Base-by-base conservation (phyloP, 2,113 vertebrate genomes). In the Corvus cornix region DNA sequence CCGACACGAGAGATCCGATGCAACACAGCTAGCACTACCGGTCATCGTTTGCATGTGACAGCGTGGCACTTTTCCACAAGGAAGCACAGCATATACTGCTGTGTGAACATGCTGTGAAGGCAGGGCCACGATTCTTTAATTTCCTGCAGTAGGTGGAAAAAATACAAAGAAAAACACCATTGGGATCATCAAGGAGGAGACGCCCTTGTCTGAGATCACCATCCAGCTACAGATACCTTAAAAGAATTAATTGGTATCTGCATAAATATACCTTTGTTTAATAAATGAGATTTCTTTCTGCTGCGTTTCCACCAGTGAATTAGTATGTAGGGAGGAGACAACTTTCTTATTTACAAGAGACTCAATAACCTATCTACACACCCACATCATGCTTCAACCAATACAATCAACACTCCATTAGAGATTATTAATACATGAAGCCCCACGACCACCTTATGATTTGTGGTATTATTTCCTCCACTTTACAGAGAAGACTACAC, bases 11-110 rank as follows among this genome's bases (percentile, higher is more conserved):
- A 39, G n/a, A 52, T 17, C 20, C 0, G 0, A n/a, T 7, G 13
- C 19, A 63, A 13, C 23, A 2, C 48, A 64, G 35, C 14, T 11
- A 2, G 24, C n/a, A 19, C 10, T 37, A 35, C 52, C n/a, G 27
- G 14, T 23, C 70, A 20, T n/a, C 0, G 0, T 24, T 11, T 20
- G 12, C 0, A 0, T 48, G 43, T n/a, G 44, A 52, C 28, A 9
- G 27, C 0, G 0, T 33, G 37, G 23, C 46, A 24, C 53, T 75
- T 73, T 94, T 79, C 58, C 68, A 58, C 26, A 46, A 43, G 67
- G 60, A 77, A 67, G n/a, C 26, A 44, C 21, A 43, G 30, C 21
- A 13, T 27, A 33, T 15, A 10, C 37, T 21, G 6, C 31, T 10
- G 12, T 0, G 2, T 35, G 26, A 44, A 35, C 21, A 13, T 28